These are phyloP conservation scores for Epicampocera succincta DNA, from an alignment of 2,888 invertebrate species.

Conservation along the genomic window DNA sequence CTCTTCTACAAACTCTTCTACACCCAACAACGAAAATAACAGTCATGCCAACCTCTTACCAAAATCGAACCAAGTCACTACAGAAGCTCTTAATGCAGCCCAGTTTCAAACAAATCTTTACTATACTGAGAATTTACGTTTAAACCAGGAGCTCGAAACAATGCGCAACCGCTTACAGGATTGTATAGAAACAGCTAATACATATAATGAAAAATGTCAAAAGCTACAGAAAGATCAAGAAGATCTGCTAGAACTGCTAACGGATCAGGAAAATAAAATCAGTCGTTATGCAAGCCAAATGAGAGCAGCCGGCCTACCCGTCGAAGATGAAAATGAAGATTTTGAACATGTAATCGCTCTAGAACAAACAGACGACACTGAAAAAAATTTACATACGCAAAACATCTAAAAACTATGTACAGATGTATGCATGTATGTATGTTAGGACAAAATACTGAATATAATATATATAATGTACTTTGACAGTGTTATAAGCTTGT, in stretches of 20 bases:
- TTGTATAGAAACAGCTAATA: constrained; percentile 75
- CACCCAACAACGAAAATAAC: constrained; percentile 55
- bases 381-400: constrained; percentile 47
- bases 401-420: constrained; percentile 31
- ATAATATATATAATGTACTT: too few relatives aligned
- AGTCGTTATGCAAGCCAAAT: constrained; percentile 85
- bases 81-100: constrained; percentile 74
- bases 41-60: constrained; percentile 14
- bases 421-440: too few relatives aligned
- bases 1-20: constrained; percentile 70
- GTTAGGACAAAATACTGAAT: too few relatives aligned
- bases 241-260: constrained; percentile 92
- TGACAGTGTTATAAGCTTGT: too few relatives aligned
- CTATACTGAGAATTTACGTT: constrained; percentile 80
- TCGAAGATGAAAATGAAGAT: constrained; percentile 76
- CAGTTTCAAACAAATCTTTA: constrained; percentile 78
- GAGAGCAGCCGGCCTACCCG: constrained; percentile 81
- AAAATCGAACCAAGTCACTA: constrained; percentile 44
- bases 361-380: constrained; percentile 6
- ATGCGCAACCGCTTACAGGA: constrained; percentile 74
- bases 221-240: constrained; percentile 94
- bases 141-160: constrained; percentile 77
- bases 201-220: constrained; percentile 83
- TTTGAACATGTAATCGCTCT: constrained; percentile 32
- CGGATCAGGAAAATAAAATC: constrained; percentile 91